Conservation (phyloP, 2,797 vertebrate species). For the Manis javanica region DNA sequence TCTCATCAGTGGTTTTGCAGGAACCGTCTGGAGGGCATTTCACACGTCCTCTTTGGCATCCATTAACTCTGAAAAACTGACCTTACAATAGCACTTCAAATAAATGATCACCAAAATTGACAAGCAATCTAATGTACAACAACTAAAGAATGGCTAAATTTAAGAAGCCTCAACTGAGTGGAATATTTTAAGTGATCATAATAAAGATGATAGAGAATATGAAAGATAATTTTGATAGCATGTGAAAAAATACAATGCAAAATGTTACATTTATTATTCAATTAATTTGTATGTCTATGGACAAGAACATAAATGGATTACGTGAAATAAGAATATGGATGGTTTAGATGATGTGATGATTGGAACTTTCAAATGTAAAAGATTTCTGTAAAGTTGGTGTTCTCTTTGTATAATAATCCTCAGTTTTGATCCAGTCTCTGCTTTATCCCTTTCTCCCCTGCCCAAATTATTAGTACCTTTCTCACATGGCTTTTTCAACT, state of each 20-base stretch:
- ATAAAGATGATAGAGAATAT: neutral
- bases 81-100: neutral
- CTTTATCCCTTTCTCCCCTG: neutral
- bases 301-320: neutral
- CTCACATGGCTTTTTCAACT: neutral
- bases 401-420: neutral
- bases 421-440: neutral
- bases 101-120: neutral
- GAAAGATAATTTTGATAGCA: conserved; percentile 21
- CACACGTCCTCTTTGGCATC: neutral
- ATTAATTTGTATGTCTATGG: neutral
- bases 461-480: neutral
- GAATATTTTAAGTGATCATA: neutral
- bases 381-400: neutral
- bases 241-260: neutral
- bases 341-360: neutral
- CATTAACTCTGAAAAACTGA: neutral
- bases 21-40: neutral
- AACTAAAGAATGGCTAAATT: neutral
- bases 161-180: neutral
- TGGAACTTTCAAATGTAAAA: neutral
- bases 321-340: neutral
- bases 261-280: neutral
- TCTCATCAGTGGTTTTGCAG: neutral
- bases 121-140: neutral